Conservation (phyloP, 2,888 invertebrate genomes). For the Aplocera efformata region DNA sequence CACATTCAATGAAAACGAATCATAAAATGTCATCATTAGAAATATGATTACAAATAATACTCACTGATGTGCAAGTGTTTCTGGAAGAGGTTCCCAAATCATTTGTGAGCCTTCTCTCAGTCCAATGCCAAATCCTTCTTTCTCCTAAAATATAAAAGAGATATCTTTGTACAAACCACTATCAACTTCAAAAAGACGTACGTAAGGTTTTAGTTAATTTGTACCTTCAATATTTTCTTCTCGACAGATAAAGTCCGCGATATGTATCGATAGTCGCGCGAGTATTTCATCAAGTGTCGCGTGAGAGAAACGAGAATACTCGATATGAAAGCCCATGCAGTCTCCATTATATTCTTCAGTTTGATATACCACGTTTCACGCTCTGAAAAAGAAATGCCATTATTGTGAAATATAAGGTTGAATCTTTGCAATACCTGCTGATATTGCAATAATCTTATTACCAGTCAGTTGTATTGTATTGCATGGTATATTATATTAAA, state of each 20-base stretch:
- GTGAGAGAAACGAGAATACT: constrained; percentile 91
- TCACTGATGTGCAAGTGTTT: constrained; percentile 58
- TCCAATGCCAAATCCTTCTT: constrained; percentile 85
- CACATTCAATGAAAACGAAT: not conserved
- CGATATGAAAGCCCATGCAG: constrained; percentile 86
- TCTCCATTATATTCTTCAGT: constrained; percentile 59
- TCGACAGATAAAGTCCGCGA: constrained; percentile 93
- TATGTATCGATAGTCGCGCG: constrained; percentile 96
- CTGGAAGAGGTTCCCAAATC: constrained; percentile 80
- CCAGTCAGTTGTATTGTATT: too few species aligned
- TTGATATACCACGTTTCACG: constrained; percentile 72
- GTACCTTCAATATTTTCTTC: constrained; percentile 92
- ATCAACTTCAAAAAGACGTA: too few species aligned
- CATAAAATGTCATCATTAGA: too few species aligned
- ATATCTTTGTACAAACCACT: not conserved
- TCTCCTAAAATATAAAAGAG: constrained; percentile 77
- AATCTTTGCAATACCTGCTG: not conserved
- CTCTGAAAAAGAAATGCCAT: constrained; percentile 32
- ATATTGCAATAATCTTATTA: too few species aligned
- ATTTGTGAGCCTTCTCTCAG: constrained; percentile 83
- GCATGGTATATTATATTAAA: too few species aligned
- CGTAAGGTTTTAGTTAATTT: too few species aligned
- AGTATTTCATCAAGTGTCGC: constrained; percentile 90
- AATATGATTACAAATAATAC: constrained; percentile 27
- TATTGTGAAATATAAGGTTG: not conserved